Evolutionary conservation across 1,140 invertebrate species (phyloP), one percentile per base, ranked within the genome.

Genomic region (Papilio polyxenes): DNA sequence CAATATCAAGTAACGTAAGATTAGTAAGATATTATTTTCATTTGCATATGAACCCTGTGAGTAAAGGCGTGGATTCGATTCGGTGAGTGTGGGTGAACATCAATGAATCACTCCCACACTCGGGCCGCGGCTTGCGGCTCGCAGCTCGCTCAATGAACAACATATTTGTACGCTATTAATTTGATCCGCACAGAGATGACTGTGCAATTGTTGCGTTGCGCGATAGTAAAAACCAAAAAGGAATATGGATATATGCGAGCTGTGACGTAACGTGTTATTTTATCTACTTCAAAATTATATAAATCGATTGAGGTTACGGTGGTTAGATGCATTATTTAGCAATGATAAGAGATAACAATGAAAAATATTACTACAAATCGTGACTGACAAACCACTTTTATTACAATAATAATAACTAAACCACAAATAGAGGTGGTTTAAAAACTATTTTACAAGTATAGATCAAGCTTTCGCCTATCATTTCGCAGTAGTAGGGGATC

Each of bases 91-190:
- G 31, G 65, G 65, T 37, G 65, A 37, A 11, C 23, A 11, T 37
- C 65, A 75, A 75, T 75, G 74, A 75, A 75, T 75, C 40, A 75
- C 74, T 49, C 74, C 74, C 74, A 75, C 74, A 75, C 74, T 72
- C 23, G 65, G 5, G 7, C 37, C 74, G 74, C 74, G 56, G 56
- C 56, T 59, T 44, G 74, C 74, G 56, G 56, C 56, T 59, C 56
- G 56, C 56, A 59, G n/a, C 40, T 49, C 74, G 74, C 74, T 75
- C 74, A 75, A 75, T 75, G 74, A 75, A 75, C 17, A 49, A 75
- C 40, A 49, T 75, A 75, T 75, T 72, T 48, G 74, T 75, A 75
- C 17, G 48, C 74, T 44, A 75, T 75, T 75, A 48, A 49, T 49
- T 75, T 49, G 74, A 44, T 75, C 17, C 40, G 74, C 40, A n/a